Base-by-base conservation (phyloP, 2,888 invertebrate species). In the Cremastinae sp. region DNA sequence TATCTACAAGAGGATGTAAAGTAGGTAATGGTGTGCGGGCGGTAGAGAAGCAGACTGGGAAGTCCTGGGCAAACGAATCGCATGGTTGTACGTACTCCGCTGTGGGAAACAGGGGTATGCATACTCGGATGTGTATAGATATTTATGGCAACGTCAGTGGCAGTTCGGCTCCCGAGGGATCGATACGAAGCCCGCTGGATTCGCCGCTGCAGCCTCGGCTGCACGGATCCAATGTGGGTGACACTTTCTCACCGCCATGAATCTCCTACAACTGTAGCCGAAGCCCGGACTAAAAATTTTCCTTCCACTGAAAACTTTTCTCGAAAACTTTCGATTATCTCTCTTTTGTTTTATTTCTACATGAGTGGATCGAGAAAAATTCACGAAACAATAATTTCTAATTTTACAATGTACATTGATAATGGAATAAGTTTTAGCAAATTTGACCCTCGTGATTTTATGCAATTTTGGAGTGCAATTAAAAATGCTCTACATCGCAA, bases 161-260 rank as follows among this genome's bases (percentile, higher is more conserved):
- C 58, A 68, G 71, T 61, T 62, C 56, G 35, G 68, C 75, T 83
- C 84, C 82, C 81, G 82, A 71, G 83, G 84, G 84, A 84, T 84
- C 85, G 85, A 85, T 86, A 83, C 83, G 78, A 79, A 82, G 78
- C 79, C 66, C 74, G 74, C 45, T 45, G 47, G 66, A 45, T 75
- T 72, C 62, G 66, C 79, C 72, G 75, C 61, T 73, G 64, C 55
- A 65, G 45, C 66, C 58, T 56, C 39, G 66, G 72, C 73, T 81
- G 82, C 78, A 80, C 74, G 76, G 72, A 56, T 65, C 75, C 20
- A 61, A 35, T 35, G 73, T 55, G 56, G 61, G 12, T 43, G 61
- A 62, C 51, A 47, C 64, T 62, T 58, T 65, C 68, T 55, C 59
- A 45, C 61, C 45, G 56, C 71, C 58, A 59, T 72, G 51, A 55